Evolutionary conservation across 1,140 invertebrate species (phyloP).

Genomic region (Pentalonia nigronervosa): DNA sequence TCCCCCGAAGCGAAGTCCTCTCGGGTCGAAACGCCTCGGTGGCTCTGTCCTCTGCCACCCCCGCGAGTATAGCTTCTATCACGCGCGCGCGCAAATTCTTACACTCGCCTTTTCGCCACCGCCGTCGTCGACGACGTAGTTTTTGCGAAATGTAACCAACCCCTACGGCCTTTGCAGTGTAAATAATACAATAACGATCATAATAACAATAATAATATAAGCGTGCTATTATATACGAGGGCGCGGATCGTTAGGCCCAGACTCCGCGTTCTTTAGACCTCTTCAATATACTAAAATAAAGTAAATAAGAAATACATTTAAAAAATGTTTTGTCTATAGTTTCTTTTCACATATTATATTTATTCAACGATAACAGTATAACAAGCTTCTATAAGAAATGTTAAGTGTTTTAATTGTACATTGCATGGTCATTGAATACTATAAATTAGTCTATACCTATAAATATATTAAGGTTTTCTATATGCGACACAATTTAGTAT

Average conservation of each 20-base stretch:
- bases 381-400: not conserved
- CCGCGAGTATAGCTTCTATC: not conserved
- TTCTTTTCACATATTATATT: no score
- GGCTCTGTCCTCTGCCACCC: not conserved
- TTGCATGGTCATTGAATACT: not conserved
- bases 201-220: not conserved
- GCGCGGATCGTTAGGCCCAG: not conserved
- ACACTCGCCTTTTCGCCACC: no score
- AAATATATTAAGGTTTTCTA: no score
- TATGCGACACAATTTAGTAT: not conserved
- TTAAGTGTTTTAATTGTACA: not conserved
- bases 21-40: constrained; percentile 15
- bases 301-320: not conserved
- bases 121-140: not conserved
- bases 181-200: not conserved
- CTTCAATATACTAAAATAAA: not conserved
- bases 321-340: not conserved
- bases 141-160: not conserved
- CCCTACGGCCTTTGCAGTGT: not conserved
- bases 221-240: not conserved
- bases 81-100: not conserved
- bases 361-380: not conserved
- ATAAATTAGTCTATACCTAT: not conserved
- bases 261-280: not conserved
- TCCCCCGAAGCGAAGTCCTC: not conserved